Percentiles rank a stretch among this genome's conserved stretches.
These are phyloP conservation scores for Otis tarda DNA, from an alignment of 2,113 vertebrate genomes.

Conservation along the genomic window DNA sequence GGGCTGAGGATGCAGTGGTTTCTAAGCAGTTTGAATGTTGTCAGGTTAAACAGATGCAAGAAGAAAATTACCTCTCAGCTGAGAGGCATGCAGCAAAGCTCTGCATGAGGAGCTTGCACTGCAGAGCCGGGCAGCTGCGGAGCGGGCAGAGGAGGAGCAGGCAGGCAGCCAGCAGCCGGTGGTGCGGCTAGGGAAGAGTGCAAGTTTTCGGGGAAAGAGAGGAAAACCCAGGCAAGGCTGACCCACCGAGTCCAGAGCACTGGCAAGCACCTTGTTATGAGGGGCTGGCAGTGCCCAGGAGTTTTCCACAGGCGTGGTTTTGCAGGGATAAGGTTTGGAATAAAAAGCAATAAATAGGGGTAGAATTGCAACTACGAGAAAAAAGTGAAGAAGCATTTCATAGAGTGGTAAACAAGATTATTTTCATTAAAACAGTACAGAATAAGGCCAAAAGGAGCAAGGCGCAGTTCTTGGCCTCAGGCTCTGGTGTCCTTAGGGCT, in stretches of 20 bases:
- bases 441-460: background rate
- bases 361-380: background rate
- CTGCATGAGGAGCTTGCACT: accelerated
- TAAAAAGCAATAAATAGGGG: background rate
- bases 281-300: background rate
- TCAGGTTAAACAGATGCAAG: background rate
- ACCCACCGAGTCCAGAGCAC: no score
- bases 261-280: accelerated
- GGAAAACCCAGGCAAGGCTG: background rate
- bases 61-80: background rate
- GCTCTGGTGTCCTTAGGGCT: background rate
- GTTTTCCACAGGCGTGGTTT: background rate
- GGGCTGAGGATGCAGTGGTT: background rate
- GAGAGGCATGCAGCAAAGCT: background rate
- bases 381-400: background rate
- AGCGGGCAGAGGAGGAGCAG: background rate
- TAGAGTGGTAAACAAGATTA: accelerated
- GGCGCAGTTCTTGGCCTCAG: background rate
- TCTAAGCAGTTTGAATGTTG: background rate
- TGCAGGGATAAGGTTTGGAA: background rate
- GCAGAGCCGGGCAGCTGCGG: background rate
- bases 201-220: background rate
- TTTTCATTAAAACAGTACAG: background rate
- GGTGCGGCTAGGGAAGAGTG: background rate
- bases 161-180: background rate